Percentiles rank a stretch among this genome's conserved stretches.
Conservation (phyloP, 1,140 invertebrate species). For the Megalopta genalis region DNA sequence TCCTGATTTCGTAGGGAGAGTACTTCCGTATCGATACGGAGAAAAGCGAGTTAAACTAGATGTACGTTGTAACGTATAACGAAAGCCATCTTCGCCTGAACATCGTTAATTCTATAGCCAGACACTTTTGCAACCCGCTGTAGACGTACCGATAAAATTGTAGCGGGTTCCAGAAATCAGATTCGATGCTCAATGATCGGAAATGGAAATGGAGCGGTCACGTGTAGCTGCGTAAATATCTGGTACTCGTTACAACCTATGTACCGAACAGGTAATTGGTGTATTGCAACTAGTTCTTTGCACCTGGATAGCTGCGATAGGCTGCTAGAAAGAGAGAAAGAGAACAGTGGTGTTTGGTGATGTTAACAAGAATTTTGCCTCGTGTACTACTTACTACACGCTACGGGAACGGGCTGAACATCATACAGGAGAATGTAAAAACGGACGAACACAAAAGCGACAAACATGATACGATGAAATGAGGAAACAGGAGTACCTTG, state of each 20-base stretch:
- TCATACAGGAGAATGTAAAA: slow-evolving; percentile 74
- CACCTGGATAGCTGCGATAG: slow-evolving; percentile 81
- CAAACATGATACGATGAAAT: slow-evolving; percentile 67
- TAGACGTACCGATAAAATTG: background rate
- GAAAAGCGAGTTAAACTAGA: too few species aligned
- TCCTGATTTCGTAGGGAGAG: too few species aligned
- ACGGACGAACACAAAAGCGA: slow-evolving; percentile 79
- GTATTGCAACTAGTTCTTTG: slow-evolving; percentile 80
- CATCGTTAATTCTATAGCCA: background rate
- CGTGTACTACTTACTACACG: slow-evolving; percentile 78
- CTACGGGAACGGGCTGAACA: slow-evolving; percentile 74
- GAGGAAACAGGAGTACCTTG: slow-evolving; percentile 43
- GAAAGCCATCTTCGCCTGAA: too few species aligned
- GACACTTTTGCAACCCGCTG: background rate
- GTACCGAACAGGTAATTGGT: slow-evolving; percentile 78
- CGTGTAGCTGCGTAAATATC: slow-evolving; percentile 54
- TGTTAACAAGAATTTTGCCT: slow-evolving; percentile 78
- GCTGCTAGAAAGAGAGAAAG: slow-evolving; percentile 81
- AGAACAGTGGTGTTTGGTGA: slow-evolving; percentile 80
- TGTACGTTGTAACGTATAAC: too few species aligned
- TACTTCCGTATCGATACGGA: too few species aligned
- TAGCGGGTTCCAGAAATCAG: background rate
- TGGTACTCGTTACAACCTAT: slow-evolving; percentile 68
- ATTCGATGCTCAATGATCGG: background rate
- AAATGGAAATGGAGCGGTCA: slow-evolving; percentile 60